Percentiles rank a stretch among this genome's conserved stretches.
phyloP scores from a whole-genome alignment of 1,140 invertebrate genomes.

The Lasaia peninsularis region DNA sequence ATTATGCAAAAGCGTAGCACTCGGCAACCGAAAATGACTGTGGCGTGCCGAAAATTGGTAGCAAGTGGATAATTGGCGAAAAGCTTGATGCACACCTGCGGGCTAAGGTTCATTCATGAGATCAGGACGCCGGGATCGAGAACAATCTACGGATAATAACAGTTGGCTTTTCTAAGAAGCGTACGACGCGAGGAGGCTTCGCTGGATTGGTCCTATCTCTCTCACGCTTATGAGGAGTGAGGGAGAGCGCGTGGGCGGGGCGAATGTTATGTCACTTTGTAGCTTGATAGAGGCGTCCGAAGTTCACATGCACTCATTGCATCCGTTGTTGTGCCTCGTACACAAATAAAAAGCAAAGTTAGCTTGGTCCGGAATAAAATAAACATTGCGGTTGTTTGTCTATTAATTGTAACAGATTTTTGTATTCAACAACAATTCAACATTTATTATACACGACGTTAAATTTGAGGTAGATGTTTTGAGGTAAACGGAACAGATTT shows the following conservation, averaged over 20 bases:
- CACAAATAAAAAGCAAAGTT: conserved; percentile 32
- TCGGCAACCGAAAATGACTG: conserved; percentile 60
- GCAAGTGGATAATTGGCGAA: conserved; percentile 55
- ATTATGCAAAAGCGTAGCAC: conserved; percentile 43
- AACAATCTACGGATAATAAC: conserved; percentile 72
- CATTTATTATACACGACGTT: too few relatives aligned
- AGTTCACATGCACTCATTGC: conserved; percentile 50
- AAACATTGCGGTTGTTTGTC: not conserved
- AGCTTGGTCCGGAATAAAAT: conserved; percentile 11
- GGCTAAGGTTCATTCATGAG: conserved; percentile 68
- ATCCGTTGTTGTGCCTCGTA: conserved; percentile 58
- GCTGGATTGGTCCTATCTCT: conserved; percentile 47
- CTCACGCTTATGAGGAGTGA: conserved; percentile 42
- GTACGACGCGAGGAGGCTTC: conserved; percentile 62
- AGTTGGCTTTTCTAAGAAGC: conserved; percentile 73
- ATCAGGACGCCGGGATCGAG: conserved; percentile 53
- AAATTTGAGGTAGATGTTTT: too few relatives aligned
- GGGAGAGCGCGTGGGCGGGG: conserved; percentile 63
- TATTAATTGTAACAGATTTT: not conserved
- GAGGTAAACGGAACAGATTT: too few relatives aligned
- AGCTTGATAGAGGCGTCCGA: conserved; percentile 47
- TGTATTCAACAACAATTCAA: not conserved
- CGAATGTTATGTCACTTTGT: conserved; percentile 57
- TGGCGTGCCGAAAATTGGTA: conserved; percentile 62
- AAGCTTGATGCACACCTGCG: conserved; percentile 65